Evolutionary conservation across 1,140 invertebrate species (phyloP).

Genomic region (Brachionus plicatilis): DNA sequence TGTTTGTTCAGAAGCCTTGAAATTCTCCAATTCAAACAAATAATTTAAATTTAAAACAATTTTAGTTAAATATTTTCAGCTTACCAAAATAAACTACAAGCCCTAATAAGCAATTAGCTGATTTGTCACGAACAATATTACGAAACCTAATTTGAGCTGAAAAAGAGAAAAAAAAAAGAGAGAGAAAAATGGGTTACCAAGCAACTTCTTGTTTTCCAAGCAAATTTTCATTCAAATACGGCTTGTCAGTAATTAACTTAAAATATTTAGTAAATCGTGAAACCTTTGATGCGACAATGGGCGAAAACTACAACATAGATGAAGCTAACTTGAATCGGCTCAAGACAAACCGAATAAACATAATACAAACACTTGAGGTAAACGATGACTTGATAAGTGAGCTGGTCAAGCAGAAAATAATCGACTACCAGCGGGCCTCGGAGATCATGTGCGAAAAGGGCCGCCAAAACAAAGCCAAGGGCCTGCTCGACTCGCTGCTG

Average conservation of each 20-base stretch:
- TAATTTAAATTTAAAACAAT: neutral
- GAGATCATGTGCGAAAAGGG: neutral
- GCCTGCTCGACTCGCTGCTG: neutral
- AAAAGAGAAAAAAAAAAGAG: neutral
- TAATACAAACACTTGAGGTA: slow-evolving; percentile 4
- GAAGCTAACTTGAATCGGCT: slow-evolving; percentile 2
- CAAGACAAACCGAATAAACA: slow-evolving; percentile 24
- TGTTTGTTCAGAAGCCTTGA: neutral
- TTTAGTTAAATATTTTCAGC: neutral
- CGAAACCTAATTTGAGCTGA: neutral
- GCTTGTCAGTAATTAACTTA: neutral
- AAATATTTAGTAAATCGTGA: slow-evolving; percentile 16
- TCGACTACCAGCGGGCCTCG: neutral
- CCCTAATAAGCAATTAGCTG: neutral
- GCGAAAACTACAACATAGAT: neutral
- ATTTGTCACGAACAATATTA: neutral
- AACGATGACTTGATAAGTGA: slow-evolving; percentile 6
- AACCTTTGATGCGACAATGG: neutral
- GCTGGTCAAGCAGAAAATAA: slow-evolving; percentile 24
- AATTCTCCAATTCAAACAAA: neutral
- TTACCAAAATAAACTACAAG: neutral
- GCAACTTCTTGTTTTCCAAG: neutral
- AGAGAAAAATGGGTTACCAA: neutral
- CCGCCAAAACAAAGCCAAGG: neutral
- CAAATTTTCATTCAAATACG: neutral